These are phyloP conservation scores for Hemicrepidius hirtus DNA, from an alignment of 2,888 invertebrate genomes.

Conservation along the genomic window DNA sequence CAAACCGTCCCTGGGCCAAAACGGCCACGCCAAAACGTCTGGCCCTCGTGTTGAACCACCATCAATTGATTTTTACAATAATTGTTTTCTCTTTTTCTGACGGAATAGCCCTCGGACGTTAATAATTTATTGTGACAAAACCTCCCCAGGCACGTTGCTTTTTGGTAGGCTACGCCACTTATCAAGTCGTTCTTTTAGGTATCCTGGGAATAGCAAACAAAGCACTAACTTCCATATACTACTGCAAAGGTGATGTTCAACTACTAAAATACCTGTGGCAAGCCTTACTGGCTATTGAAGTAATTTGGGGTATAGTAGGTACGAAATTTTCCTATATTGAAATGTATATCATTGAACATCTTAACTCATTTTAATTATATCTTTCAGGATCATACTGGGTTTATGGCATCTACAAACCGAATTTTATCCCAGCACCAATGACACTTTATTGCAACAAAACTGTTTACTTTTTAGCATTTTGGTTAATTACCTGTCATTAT, in stretches of 20 bases:
- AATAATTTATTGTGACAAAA: no score
- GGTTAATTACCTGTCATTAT: constrained; percentile 60
- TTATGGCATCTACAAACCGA: constrained; percentile 64
- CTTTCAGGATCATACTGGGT: constrained; percentile 65
- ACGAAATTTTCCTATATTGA: not conserved
- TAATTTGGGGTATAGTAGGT: constrained; percentile 40
- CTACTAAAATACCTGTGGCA: constrained; percentile 13
- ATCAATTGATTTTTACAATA: no score
- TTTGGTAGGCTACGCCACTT: no score
- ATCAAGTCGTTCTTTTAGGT: constrained; percentile 26
- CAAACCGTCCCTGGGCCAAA: no score
- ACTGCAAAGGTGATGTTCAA: constrained; percentile 23
- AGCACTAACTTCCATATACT: constrained; percentile 37
- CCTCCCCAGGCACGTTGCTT: no score
- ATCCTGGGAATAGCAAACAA: constrained; percentile 44
- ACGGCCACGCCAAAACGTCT: no score
- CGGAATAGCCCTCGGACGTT: no score
- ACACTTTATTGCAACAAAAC: constrained; percentile 64
- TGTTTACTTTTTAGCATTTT: constrained; percentile 64
- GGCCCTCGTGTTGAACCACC: no score
- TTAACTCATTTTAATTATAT: no score
- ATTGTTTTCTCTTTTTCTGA: no score
- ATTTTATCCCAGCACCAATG: constrained; percentile 52
- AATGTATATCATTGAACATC: no score
- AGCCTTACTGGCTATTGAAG: constrained; percentile 29